phyloP scores from a whole-genome alignment of 2,888 invertebrate species.

The Caenorhabditis imperialis region DNA sequence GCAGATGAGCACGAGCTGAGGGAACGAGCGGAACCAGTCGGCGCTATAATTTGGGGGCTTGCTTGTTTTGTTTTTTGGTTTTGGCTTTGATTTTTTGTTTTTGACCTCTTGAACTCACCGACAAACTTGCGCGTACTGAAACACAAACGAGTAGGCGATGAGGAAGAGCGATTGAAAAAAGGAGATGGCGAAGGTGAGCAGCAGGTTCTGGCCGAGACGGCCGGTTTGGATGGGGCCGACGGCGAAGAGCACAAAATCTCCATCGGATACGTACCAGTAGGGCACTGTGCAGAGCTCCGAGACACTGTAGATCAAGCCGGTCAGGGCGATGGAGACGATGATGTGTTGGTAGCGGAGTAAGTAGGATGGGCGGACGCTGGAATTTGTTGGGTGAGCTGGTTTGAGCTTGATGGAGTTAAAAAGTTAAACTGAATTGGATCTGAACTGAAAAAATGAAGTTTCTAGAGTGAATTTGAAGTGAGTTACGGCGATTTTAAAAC shows the following conservation, averaged over 20 bases:
- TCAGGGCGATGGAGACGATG: conserved; percentile 17
- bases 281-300: conserved; percentile 40
- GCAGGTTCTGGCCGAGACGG: conserved; percentile 14
- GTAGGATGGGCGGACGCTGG: conserved; percentile 29
- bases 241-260: conserved; percentile 33
- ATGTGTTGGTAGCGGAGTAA: conserved; percentile 29
- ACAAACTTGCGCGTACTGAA: conserved; percentile 39
- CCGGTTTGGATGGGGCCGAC: conserved; percentile 26
- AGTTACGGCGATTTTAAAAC: too few species aligned
- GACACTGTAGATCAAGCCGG: conserved; percentile 29
- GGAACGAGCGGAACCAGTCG: conserved; percentile 21
- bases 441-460: too few species aligned
- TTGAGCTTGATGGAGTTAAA: background rate
- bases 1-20: conserved; percentile 5
- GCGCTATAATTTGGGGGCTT: conserved; percentile 1
- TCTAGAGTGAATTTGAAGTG: too few species aligned
- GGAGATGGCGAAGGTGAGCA: conserved; percentile 24
- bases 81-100: too few species aligned
- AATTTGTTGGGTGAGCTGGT: background rate
- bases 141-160: conserved; percentile 30
- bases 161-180: conserved; percentile 31
- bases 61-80: background rate
- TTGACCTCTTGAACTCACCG: background rate
- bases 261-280: conserved; percentile 38
- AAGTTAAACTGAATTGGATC: too few species aligned